Conservation (phyloP, 1,140 invertebrate species). For the Cydia amplana region DNA sequence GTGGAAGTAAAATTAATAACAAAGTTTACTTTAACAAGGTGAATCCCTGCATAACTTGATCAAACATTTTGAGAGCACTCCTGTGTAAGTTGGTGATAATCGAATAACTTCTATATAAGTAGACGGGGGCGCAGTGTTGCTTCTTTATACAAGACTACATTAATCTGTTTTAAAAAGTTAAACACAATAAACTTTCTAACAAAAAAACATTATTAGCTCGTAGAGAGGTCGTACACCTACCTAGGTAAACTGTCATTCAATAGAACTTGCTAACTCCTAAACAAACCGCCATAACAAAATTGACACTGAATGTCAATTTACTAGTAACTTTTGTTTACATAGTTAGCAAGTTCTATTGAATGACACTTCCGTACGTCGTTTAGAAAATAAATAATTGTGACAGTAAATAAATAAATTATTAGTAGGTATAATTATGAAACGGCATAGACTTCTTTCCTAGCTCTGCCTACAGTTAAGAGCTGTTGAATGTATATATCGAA, state of each 20-base stretch:
- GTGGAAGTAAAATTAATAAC: not conserved
- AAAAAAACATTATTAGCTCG: not conserved
- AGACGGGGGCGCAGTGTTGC: not conserved
- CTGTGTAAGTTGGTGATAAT: constrained; percentile 1
- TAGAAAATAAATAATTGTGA: not conserved
- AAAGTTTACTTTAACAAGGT: not conserved
- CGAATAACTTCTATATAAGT: not conserved
- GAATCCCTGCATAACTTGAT: not conserved
- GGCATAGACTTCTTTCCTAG: too few species aligned
- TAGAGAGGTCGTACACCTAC: not conserved
- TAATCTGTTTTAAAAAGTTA: not conserved
- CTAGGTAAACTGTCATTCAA: too few species aligned
- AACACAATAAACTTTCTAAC: not conserved
- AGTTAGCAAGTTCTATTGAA: too few species aligned
- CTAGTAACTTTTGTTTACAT: too few species aligned
- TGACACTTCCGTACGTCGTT: too few species aligned
- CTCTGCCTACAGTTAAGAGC: too few species aligned
- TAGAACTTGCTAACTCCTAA: too few species aligned
- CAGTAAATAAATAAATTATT: not conserved
- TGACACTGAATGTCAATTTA: too few species aligned
- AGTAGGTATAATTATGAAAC: too few species aligned
- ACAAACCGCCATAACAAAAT: too few species aligned
- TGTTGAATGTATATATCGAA: too few species aligned
- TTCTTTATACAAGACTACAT: not conserved
- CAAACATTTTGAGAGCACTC: constrained; percentile 12